phyloP scores from a whole-genome alignment of 2,888 invertebrate genomes.

The Polydesmus complanatus region DNA sequence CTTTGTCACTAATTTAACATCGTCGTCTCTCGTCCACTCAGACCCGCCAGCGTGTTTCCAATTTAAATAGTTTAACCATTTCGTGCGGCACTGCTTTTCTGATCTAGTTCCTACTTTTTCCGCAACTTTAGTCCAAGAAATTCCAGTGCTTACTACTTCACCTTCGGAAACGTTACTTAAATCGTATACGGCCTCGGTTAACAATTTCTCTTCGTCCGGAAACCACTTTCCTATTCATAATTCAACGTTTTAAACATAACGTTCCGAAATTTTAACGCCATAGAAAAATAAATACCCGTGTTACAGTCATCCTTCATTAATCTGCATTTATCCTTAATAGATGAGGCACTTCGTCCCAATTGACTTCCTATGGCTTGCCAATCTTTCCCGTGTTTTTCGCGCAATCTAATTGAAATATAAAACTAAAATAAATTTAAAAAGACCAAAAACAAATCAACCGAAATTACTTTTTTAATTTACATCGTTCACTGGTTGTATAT shows the following conservation, averaged over 20 bases:
- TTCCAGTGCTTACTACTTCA: conserved; percentile 32
- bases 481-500: conserved; percentile 34
- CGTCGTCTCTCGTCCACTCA: conserved; percentile 36
- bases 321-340: conserved; percentile 37
- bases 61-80: conserved; percentile 38
- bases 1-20: conserved; percentile 34
- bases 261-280: neutral
- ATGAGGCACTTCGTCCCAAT: conserved; percentile 36
- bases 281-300: conserved; percentile 26
- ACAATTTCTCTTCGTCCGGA: conserved; percentile 33
- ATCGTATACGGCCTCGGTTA: conserved; percentile 34
- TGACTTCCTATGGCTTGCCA: conserved; percentile 36
- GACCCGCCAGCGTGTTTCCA: conserved; percentile 37
- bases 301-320: conserved; percentile 37
- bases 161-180: conserved; percentile 31
- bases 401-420: conserved; percentile 9
- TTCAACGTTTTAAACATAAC: neutral
- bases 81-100: conserved; percentile 39
- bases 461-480: conserved; percentile 32
- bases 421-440: neutral
- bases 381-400: conserved; percentile 34
- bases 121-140: conserved; percentile 35
- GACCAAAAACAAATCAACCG: conserved; percentile 6
- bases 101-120: conserved; percentile 34
- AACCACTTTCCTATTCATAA: conserved; percentile 32